Evolutionary conservation across 2,113 vertebrate species (phyloP).

Genomic region (Notarius lentiginosus): DNA sequence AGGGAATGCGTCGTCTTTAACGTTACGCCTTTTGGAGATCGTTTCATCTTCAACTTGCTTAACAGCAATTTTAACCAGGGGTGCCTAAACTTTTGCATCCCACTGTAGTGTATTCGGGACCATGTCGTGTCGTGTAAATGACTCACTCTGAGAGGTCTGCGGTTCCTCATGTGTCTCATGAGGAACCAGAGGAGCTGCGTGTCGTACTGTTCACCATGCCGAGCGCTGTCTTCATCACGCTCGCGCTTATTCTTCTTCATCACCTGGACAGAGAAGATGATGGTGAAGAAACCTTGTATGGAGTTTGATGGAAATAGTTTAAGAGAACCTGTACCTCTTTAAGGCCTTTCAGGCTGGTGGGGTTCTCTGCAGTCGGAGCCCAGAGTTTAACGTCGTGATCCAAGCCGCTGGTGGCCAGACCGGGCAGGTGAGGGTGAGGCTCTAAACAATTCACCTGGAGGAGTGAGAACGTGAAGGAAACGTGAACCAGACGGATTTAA

Average conservation of each 20-base stretch:
- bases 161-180: conserved; percentile 94
- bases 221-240: conserved; percentile 87
- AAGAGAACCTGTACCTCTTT: conserved; percentile 76
- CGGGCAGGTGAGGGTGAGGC: conserved; percentile 89
- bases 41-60: too few relatives aligned
- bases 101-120: not conserved
- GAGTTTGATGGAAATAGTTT: not conserved
- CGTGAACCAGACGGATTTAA: not conserved
- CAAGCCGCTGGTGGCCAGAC: conserved; percentile 90
- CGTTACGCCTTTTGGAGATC: too few relatives aligned
- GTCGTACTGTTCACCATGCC: conserved; percentile 90
- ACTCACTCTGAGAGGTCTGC: conserved; percentile 84
- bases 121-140: not conserved
- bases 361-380: conserved; percentile 86
- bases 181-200: conserved; percentile 97
- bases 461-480: not conserved
- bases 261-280: conserved; percentile 69
- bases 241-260: conserved; percentile 97
- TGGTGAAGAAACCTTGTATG: too few relatives aligned
- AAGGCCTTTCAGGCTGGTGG: conserved; percentile 82
- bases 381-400: conserved; percentile 95
- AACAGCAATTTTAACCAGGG: too few relatives aligned
- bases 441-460: conserved; percentile 95
- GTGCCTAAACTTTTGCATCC: too few relatives aligned
- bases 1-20: too few relatives aligned